Evolutionary conservation across 2,888 invertebrate genomes (phyloP).

Genomic region (Fragum whitleyi): DNA sequence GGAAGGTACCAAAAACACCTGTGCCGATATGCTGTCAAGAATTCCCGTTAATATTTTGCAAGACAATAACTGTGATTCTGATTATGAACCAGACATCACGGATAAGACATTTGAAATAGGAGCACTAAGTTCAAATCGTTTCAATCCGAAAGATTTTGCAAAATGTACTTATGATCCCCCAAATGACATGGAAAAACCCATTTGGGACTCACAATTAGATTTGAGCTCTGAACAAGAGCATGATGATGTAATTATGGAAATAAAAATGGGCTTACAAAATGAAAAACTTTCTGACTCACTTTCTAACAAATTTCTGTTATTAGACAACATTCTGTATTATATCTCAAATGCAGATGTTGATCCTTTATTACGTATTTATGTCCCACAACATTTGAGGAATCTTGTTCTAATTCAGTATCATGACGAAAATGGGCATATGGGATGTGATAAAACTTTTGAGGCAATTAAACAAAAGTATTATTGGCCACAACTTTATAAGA

Average conservation of each 20-base stretch:
- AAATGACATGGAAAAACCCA: too few relatives aligned
- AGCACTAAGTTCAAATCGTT: too few relatives aligned
- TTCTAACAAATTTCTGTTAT: constrained; percentile 15
- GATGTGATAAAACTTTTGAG: constrained; percentile 46
- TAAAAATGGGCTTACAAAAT: constrained; percentile 17
- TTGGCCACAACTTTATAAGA: constrained; percentile 43
- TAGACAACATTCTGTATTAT: constrained; percentile 40
- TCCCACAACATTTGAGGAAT: constrained; percentile 9
- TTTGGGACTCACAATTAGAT: too few relatives aligned
- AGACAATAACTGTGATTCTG: too few relatives aligned
- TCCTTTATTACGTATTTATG: constrained; percentile 30
- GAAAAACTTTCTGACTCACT: not conserved
- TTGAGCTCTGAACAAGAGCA: too few relatives aligned
- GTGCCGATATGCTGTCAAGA: too few relatives aligned
- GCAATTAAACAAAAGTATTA: constrained; percentile 48
- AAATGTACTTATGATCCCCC: too few relatives aligned
- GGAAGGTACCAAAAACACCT: too few relatives aligned
- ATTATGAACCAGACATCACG: too few relatives aligned
- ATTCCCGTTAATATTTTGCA: too few relatives aligned
- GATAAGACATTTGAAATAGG: too few relatives aligned
- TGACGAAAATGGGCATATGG: constrained; percentile 44
- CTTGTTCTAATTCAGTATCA: constrained; percentile 41
- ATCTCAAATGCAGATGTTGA: constrained; percentile 36
- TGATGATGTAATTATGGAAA: constrained; percentile 4
- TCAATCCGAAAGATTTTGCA: too few relatives aligned